A percentile compares a stretch with the other conserved stretches of the same genome.
Conservation (phyloP, 2,888 invertebrate genomes). For the Myopa testacea region DNA sequence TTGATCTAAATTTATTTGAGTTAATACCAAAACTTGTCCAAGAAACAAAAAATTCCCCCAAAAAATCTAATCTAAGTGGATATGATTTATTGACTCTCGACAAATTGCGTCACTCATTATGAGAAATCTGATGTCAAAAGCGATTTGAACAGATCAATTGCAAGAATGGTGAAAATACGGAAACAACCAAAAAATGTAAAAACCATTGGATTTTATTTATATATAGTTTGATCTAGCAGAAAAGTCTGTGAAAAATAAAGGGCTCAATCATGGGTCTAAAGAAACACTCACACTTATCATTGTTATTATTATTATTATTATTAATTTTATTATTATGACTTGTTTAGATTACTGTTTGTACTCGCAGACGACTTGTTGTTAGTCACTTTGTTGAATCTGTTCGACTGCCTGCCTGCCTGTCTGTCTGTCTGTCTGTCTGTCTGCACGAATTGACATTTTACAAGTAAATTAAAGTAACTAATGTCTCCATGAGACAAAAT, state of each 20-base stretch:
- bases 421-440: conserved; percentile 33
- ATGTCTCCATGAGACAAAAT: not conserved
- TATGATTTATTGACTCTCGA: conserved; percentile 58
- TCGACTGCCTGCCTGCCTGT: not conserved
- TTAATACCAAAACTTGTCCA: not conserved
- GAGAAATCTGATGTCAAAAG: not conserved
- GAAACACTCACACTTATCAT: not conserved
- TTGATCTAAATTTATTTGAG: not conserved
- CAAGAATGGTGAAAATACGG: not conserved
- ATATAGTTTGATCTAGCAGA: not conserved
- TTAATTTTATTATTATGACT: not conserved
- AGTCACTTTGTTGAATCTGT: not conserved
- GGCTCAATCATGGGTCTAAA: not conserved
- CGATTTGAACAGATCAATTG: not conserved
- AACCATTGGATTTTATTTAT: not conserved
- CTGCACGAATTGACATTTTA: conserved; percentile 67
- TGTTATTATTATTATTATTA: not conserved
- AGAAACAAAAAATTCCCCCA: not conserved
- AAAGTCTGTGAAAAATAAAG: not conserved
- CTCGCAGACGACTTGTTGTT: not conserved
- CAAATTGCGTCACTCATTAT: conserved; percentile 53
- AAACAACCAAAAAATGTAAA: not conserved
- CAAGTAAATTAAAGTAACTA: conserved; percentile 53
- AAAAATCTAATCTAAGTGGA: conserved; percentile 55
- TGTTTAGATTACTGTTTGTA: not conserved